Evolutionary conservation across 2,797 vertebrate genomes (phyloP).

Genomic region (Pseudocheirus occidentalis): DNA sequence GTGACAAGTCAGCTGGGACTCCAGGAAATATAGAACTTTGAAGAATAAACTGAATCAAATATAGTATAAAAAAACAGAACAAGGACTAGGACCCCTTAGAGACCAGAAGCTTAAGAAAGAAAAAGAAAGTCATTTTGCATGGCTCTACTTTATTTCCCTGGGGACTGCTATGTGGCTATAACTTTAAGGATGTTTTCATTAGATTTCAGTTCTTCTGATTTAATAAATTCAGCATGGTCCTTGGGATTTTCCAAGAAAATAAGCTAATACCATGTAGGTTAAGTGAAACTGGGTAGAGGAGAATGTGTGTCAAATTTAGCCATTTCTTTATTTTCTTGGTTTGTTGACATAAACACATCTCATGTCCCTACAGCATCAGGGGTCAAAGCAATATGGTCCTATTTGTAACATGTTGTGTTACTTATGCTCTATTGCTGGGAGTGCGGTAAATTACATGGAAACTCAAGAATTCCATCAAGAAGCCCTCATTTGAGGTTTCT

Average conservation of each 20-base stretch:
- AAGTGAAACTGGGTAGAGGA: conserved; percentile 24
- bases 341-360: conserved; percentile 3
- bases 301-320: background rate
- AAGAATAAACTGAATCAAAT: conserved; percentile 33
- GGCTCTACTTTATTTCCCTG: conserved; percentile 56
- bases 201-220: conserved; percentile 48
- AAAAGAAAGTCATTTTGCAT: conserved; percentile 50
- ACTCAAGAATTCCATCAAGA: conserved; percentile 48
- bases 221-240: conserved; percentile 51
- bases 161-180: background rate
- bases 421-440: background rate
- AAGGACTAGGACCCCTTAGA: conserved; percentile 30
- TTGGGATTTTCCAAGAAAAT: conserved; percentile 48
- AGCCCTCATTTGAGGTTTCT: background rate
- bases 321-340: conserved; percentile 44
- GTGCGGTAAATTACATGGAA: background rate
- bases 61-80: conserved; percentile 13
- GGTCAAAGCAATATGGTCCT: conserved; percentile 2
- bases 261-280: conserved; percentile 15
- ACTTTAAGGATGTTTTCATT: conserved; percentile 56
- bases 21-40: conserved; percentile 35
- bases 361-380: background rate
- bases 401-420: background rate
- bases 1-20: conserved; percentile 26
- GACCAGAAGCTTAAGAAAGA: conserved; percentile 39